Conservation (phyloP, 2,797 vertebrate species). For the Platalea minor region DNA sequence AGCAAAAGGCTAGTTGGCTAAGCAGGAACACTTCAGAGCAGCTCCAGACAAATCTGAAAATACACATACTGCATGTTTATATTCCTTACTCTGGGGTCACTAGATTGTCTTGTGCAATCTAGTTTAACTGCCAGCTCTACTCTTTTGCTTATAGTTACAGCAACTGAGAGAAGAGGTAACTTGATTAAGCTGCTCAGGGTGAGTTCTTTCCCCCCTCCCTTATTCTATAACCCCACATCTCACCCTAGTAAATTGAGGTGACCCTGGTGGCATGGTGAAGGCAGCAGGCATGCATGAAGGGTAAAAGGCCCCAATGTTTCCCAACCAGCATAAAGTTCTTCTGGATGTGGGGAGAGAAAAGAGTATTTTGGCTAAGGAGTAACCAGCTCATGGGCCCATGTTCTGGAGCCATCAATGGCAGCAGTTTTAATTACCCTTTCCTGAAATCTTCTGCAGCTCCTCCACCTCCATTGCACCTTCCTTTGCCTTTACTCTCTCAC, state of each 20-base stretch:
- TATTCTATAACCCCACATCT: not conserved
- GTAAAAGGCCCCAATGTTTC: not conserved
- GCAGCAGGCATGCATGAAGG: not conserved
- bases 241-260: not conserved
- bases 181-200: not conserved
- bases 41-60: not conserved
- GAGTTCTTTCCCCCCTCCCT: not conserved
- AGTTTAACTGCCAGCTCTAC: not conserved
- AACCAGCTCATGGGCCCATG: not conserved
- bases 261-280: not conserved
- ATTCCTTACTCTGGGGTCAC: not conserved
- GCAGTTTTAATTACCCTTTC: not conserved
- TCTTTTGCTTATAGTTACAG: not conserved
- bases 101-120: not conserved
- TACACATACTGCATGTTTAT: not conserved
- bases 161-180: not conserved
- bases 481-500: not conserved
- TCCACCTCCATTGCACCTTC: not conserved
- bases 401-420: not conserved
- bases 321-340: not conserved
- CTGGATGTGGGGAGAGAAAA: not conserved
- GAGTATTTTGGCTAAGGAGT: not conserved
- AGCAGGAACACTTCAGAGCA: not conserved
- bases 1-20: not conserved
- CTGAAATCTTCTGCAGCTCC: not conserved